Percentiles rank a stretch among this genome's conserved stretches.
Evolutionary conservation across 1,140 invertebrate species (phyloP).

Genomic region (Halesus radiatus): DNA sequence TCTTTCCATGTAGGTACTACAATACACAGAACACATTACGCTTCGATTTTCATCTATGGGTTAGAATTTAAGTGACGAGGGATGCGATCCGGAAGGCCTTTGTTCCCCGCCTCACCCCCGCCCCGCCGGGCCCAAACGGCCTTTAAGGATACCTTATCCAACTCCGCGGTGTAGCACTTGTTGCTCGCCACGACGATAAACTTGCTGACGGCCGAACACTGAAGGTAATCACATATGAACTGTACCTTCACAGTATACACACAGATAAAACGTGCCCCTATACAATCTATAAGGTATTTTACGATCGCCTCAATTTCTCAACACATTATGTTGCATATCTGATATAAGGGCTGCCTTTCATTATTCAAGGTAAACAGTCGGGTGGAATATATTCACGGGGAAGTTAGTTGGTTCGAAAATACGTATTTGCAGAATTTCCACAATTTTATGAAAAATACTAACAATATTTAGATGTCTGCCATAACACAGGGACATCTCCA

Average conservation of each 20-base stretch:
- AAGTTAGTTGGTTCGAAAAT: too few relatives aligned
- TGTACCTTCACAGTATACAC: background rate
- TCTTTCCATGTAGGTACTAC: background rate
- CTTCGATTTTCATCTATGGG: constrained; percentile 17
- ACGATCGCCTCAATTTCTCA: too few relatives aligned
- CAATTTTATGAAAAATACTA: too few relatives aligned
- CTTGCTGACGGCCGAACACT: background rate
- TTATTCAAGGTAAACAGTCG: too few relatives aligned
- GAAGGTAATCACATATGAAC: constrained; percentile 3
- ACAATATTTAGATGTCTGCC: too few relatives aligned
- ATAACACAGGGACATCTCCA: too few relatives aligned
- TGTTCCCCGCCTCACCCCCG: background rate
- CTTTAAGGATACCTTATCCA: constrained; percentile 20
- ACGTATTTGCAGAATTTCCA: too few relatives aligned
- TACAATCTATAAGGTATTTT: too few relatives aligned
- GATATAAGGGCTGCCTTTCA: too few relatives aligned
- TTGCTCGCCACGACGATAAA: constrained; percentile 16
- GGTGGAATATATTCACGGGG: too few relatives aligned
- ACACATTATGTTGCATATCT: too few relatives aligned
- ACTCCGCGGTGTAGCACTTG: constrained; percentile 12
- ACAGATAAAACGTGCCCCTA: too few relatives aligned
- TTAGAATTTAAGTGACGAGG: constrained; percentile 33
- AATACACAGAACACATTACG: constrained; percentile 14
- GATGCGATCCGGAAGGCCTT: constrained; percentile 31
- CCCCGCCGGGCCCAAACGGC: background rate